Evolutionary conservation across 1,140 invertebrate genomes (phyloP).

Genomic region (Hylyphantes graminicola): DNA sequence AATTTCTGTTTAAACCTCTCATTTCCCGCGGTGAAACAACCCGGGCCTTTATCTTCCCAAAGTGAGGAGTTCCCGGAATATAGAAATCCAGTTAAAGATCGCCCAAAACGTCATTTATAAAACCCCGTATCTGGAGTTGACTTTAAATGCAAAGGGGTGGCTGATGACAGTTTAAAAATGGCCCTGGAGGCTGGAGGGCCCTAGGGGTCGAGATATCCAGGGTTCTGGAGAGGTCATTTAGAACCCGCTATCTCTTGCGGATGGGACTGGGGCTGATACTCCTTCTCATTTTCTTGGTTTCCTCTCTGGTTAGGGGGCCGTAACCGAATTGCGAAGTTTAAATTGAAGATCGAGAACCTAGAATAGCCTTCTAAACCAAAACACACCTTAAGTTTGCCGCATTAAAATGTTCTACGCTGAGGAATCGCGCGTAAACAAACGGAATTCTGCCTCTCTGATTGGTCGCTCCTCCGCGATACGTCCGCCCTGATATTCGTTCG

Average conservation of each 20-base stretch:
- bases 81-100: slow-evolving; percentile 31
- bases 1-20: background rate
- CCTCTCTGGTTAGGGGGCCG: background rate
- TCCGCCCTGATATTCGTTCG: no score
- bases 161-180: slow-evolving; percentile 43
- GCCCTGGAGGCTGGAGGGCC: background rate
- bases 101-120: slow-evolving; percentile 22
- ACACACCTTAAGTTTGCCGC: no score
- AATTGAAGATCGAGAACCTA: no score
- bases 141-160: slow-evolving; percentile 22
- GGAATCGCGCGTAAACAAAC: no score
- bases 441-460: no score
- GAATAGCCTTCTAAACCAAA: no score
- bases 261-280: slow-evolving; percentile 29
- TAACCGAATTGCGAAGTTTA: background rate
- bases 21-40: background rate
- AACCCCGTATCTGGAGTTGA: slow-evolving; percentile 9
- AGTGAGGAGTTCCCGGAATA: background rate
- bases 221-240: slow-evolving; percentile 36
- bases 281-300: slow-evolving; percentile 29
- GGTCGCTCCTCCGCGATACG: no score
- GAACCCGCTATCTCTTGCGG: slow-evolving; percentile 35
- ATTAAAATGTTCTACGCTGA: no score
- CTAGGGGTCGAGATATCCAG: background rate
- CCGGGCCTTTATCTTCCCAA: slow-evolving; percentile 8